These are phyloP conservation scores for Nettapus auritus DNA, from an alignment of 2,113 vertebrate genomes.

Conservation along the genomic window DNA sequence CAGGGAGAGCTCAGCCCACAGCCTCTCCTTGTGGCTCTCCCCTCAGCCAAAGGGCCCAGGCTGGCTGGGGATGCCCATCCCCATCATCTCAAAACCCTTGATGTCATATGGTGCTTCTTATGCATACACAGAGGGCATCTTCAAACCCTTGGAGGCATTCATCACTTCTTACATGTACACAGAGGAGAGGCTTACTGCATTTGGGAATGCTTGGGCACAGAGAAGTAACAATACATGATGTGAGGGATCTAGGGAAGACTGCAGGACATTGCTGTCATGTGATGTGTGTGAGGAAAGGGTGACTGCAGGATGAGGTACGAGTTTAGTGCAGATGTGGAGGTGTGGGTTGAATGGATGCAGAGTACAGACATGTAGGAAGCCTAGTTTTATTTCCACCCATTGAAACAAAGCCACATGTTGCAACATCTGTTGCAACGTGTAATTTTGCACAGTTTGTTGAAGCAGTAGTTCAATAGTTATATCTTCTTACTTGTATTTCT, in stretches of 20 bases:
- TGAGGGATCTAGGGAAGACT: not conserved
- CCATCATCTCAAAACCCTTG: rapidly evolving
- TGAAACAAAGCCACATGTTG: not conserved
- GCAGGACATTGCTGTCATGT: not conserved
- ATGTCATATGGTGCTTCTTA: rapidly evolving
- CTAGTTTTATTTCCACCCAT: not conserved
- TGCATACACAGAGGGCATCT: rapidly evolving
- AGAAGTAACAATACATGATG: not conserved
- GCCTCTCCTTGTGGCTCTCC: not conserved
- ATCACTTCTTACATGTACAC: rapidly evolving
- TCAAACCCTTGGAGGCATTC: rapidly evolving
- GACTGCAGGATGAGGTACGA: not conserved
- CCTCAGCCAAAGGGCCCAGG: not conserved
- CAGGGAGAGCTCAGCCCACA: not conserved
- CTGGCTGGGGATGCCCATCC: not conserved
- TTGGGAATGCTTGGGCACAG: not conserved
- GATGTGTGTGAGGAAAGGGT: not conserved
- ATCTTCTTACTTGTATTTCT: not conserved
- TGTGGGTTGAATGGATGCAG: not conserved
- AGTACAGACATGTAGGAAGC: not conserved
- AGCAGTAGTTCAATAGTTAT: not conserved
- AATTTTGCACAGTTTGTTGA: not conserved
- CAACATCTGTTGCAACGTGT: not conserved
- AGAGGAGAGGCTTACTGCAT: not conserved
- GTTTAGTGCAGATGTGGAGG: not conserved